Base-by-base conservation (phyloP, 1,140 invertebrate genomes). In the Teleopsis dalmanni region DNA sequence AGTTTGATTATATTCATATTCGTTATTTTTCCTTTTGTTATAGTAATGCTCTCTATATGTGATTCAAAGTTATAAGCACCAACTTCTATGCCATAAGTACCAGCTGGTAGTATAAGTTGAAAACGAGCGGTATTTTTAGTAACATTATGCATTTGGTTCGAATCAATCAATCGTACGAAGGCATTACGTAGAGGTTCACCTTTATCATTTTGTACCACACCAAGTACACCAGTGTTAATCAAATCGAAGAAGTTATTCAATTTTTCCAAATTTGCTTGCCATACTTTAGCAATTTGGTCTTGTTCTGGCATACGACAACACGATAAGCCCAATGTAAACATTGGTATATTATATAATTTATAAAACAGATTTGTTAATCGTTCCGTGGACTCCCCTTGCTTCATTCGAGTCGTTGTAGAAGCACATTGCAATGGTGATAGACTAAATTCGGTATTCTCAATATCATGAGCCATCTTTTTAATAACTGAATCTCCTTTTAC, bases 251-350 rank as follows among this genome's bases (percentile, higher is more conserved):
- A 85, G 65, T 71, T 79, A 72, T 85, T 81, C 1, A 90, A 66
- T 3, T 86, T 81, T 14, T 74, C 59, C 34, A 92, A 72, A 64
- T 84, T 85, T 31, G 83, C 77, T 47, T 80, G 76, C 88, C 88
- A 94, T 5, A 90, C 76, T 34, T 72, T 75, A 0, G 81, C 81
- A 22, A 94, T 76, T 9, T 80, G 73, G 4, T 71, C 69, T 11
- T 81, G 72, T 2, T 60, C 48, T 1, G 89, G 88, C 75, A 87
- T 87, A 54, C 86, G 85, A 59, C 89, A 92, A 58, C 89, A 93
- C 36, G 81, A 76, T 6, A 82, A 50, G 2, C 79, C 79, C 21
- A 80, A 67, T 0, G 78, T 78, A n/a, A 78, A 70, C 52, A 82
- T 67, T 0, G 80, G 78, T 2, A 75, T 68, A 11, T 75, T 71